phyloP scores from a whole-genome alignment of 2,888 invertebrate species.

The Mayetiola destructor region DNA sequence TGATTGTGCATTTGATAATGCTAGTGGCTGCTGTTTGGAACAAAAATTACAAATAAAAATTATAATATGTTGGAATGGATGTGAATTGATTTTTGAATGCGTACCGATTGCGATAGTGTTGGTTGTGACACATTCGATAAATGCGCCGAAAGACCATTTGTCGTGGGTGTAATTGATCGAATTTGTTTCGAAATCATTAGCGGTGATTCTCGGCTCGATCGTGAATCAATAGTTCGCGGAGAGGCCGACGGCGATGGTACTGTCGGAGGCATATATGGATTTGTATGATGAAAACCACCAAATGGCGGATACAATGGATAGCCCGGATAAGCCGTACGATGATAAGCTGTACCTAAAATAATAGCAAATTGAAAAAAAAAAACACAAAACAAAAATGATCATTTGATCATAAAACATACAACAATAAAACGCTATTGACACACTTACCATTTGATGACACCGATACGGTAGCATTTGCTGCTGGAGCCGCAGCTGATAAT shows the following conservation, averaged over 20 bases:
- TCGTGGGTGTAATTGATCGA: slow-evolving; percentile 22
- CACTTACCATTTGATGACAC: slow-evolving; percentile 23
- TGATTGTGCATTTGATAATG: too few relatives aligned
- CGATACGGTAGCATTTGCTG: slow-evolving; percentile 25
- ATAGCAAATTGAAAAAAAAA: too few relatives aligned
- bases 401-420: too few relatives aligned
- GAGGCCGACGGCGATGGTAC: slow-evolving; percentile 48
- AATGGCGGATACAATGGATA: slow-evolving; percentile 62
- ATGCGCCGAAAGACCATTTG: slow-evolving; percentile 17
- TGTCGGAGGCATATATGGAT: slow-evolving; percentile 51
- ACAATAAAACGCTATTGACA: too few relatives aligned
- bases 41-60: too few relatives aligned
- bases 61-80: too few relatives aligned
- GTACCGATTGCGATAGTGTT: too few relatives aligned
- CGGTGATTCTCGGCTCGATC: slow-evolving; percentile 24
- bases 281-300: slow-evolving; percentile 51
- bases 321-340: slow-evolving; percentile 34
- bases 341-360: too few relatives aligned
- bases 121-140: too few relatives aligned
- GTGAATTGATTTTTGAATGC: too few relatives aligned
- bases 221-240: slow-evolving; percentile 43
- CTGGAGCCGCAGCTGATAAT: slow-evolving; percentile 23
- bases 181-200: slow-evolving; percentile 24
- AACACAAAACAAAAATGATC: too few relatives aligned
- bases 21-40: too few relatives aligned